Evolutionary conservation across 2,797 vertebrate genomes (phyloP), one percentile per base, ranked within the genome.

Genomic region (Lepilemur ruficaudatus): DNA sequence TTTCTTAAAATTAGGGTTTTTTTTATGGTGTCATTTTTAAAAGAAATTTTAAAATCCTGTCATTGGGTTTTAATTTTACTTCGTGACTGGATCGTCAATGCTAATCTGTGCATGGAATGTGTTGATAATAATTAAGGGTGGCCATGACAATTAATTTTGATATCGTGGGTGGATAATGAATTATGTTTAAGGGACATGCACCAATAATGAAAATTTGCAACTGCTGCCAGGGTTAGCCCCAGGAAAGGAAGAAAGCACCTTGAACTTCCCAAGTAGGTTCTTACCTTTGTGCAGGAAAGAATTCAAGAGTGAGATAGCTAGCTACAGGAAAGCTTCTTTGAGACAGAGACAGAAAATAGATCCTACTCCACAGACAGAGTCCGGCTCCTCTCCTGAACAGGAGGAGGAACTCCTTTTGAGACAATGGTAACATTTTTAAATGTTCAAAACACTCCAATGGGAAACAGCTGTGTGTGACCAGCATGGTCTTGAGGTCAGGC

Each of bases 381-480:
- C n/a, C 8, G 7, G 17, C 2, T 18, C 7, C 17, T 2, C 23
- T 7, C 32, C 32, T 0, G 57, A n/a, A 14, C 61, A 63, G 14
- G 61, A 32, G 30, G 6, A 30, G 30, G 61, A 32, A 59, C 9
- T 28, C 57, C 57, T 59, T 59, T 59, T 28, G 57, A 28, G 10
- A 25, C 7, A 65, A 8, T n/a, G 63, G 7, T n/a, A n/a, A 18
- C 32, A 65, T 65, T 65, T n/a, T 65, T 65, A 9, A n/a, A 65
- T n/a, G 7, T 65, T 65, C 4, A 18, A n/a, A n/a, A 18, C 8
- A 65, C 1, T 32, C 7, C 32, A 18, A 2, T n/a, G 63, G 63
- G 17, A 65, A 65, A 65, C 8, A 65, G 63, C 7, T n/a, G 15
- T 9, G 9, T 9, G 17, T 18, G 63, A n/a, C 63, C 8, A 8